Conservation (phyloP, 2,797 vertebrate species). For the Rhincodon typus region DNA sequence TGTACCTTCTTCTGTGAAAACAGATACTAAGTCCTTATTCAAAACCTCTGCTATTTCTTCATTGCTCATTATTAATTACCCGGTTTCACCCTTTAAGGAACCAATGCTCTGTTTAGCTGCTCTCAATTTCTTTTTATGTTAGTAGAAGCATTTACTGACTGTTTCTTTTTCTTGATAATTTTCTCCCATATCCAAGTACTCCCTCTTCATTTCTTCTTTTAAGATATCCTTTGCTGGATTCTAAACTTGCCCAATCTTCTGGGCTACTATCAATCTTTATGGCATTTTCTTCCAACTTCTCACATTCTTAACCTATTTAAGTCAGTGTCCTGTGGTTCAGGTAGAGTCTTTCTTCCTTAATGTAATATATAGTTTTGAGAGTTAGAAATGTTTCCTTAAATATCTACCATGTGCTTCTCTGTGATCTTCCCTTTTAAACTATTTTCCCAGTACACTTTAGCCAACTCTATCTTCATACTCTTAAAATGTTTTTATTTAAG, state of each 20-base stretch:
- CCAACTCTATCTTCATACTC: background rate
- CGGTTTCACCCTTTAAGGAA: too few species aligned
- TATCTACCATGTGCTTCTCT: background rate
- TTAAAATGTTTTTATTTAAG: background rate
- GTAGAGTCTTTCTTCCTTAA: background rate
- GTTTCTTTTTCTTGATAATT: too few species aligned
- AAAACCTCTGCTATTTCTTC: too few species aligned
- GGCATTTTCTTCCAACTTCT: background rate
- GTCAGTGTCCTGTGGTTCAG: background rate
- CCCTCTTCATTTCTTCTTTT: background rate
- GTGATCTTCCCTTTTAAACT: background rate
- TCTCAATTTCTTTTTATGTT: too few species aligned
- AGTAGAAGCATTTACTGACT: too few species aligned
- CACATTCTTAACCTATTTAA: background rate
- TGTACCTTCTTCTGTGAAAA: too few species aligned
- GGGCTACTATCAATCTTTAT: background rate
- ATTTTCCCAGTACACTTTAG: too few species aligned
- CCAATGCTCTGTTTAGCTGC: too few species aligned
- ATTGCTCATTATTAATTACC: too few species aligned
- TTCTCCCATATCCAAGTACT: background rate
- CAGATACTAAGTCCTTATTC: too few species aligned
- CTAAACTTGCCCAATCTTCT: background rate
- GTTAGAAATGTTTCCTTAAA: background rate
- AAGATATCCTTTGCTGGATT: background rate
- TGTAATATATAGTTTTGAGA: background rate